Percentiles rank a stretch among this genome's conserved stretches.
phyloP scores from a whole-genome alignment of 2,797 vertebrate genomes.

The Neoniphon sammara region DNA sequence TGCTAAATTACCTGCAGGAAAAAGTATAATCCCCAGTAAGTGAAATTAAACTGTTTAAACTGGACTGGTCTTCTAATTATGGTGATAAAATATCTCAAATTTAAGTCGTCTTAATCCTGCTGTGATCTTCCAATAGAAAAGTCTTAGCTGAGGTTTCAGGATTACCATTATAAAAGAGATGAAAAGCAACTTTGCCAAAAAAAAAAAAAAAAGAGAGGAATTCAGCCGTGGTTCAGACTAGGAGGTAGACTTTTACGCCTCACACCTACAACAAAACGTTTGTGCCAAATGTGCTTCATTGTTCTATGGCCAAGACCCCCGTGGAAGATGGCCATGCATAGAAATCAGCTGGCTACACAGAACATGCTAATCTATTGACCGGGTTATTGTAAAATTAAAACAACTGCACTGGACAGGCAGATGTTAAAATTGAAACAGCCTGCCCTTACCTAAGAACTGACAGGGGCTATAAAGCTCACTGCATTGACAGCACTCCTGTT shows the following conservation, averaged over 20 bases:
- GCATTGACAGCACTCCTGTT: conserved; percentile 23
- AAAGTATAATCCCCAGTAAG: background rate
- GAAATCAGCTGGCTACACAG: background rate
- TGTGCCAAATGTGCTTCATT: conserved; percentile 31
- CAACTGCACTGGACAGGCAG: background rate
- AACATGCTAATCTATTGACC: conserved; percentile 12
- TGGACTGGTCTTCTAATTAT: conserved; percentile 20
- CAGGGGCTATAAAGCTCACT: background rate
- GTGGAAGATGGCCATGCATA: conserved; percentile 10
- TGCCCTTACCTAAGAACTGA: conserved; percentile 16
- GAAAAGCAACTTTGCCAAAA: background rate
- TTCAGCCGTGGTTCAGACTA: conserved; percentile 29
- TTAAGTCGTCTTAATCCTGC: background rate
- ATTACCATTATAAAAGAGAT: conserved; percentile 2
- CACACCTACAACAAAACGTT: conserved; percentile 1
- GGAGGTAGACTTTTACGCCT: conserved; percentile 18
- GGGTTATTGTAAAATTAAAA: background rate
- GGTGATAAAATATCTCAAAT: conserved; percentile 23
- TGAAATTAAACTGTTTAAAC: conserved; percentile 18
- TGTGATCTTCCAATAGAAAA: conserved; percentile 17
- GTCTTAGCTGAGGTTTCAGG: background rate
- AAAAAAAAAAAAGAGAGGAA: conserved; percentile 31
- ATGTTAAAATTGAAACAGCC: conserved; percentile 24
- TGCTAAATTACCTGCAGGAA: background rate
- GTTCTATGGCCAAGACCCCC: conserved; percentile 5